Base-by-base conservation (phyloP, 2,888 invertebrate species). In the Pyrocoelia pectoralis region DNA sequence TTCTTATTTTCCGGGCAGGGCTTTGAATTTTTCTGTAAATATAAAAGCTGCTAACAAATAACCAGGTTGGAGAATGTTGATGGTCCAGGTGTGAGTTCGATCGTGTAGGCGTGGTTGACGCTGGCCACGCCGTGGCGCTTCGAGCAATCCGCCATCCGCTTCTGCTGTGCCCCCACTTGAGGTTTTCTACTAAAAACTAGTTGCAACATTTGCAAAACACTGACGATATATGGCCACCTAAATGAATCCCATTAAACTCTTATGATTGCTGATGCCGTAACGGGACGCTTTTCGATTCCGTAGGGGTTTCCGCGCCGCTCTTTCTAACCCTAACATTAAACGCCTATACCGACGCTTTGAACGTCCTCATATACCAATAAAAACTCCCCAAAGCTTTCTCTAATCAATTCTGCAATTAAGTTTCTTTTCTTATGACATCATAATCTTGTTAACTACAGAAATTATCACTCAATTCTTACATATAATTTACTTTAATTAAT, bases 61-160 rank as follows among this genome's bases (percentile, higher is more conserved):
- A 76, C 50, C 55, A 64, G 59, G 53, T 58, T 55, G 56, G 70
- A 68, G 70, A 66, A 68, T 71, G 73, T 72, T 75, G 72, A 74
- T 72, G 74, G 77, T 75, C 77, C 80, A 80, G 80, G 80, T 80
- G 80, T 74, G 74, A 76, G 75, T 78, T 78, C 76, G 77, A 80
- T 77, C 76, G 76, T 69, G 75, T 67, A 75, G 79, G 79, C 78
- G 80, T 77, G 80, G 78, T 76, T 73, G 68, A 56, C 64, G 67
- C 65, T 74, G 70, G 78, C 77, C 76, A 77, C 78, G 78, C 79
- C 77, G 76, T 71, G 71, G 70, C 67, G 72, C 74, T 73, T 67
- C 70, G 73, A 65, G 72, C 73, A 73, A 74, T 72, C 75, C 78
- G 78, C 79, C 77, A 74, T 72, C 75, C 78, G 77, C 79, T 77